Base-by-base conservation (phyloP, 64 coral and sea anemone genomes). In the Montipora efflorescens region DNA sequence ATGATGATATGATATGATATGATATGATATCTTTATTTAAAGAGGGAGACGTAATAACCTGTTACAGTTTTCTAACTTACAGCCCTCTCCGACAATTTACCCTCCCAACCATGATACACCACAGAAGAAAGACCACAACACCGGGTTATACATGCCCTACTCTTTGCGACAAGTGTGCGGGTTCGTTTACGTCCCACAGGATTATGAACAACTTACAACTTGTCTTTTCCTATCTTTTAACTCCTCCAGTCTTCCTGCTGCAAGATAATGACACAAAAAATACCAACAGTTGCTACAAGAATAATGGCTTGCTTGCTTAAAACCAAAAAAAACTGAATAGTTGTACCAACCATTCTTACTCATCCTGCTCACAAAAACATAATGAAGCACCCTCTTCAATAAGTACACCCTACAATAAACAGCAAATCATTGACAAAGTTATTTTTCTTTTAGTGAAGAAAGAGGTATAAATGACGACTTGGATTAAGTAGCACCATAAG, bases 281-380 rank as follows among this genome's bases (percentile, higher is more conserved):
- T n/a, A 18, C 16, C 12, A n/a, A 64, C 14, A 64, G 14, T 64
- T 4, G 9, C 14, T 15, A 16, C 8, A 64, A 14, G 53, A 11
- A 16, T 15, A 55, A 55, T 64, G 61, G 13, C 61, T 64, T 64
- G 11, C 61, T 15, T 64, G 8, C 8, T 14, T 78, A 22, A 19
- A 82, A 82, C 49, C 1, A 18, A 67, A 36, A 14, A 36, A 72
- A 52, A 28, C 15, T 0, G 1, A 66, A 48, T 44, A 14, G 23
- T 52, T 5, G 0, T 52, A 87, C 93, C 79, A 50, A 98, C 97
- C 97, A 98, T 98, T 91, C 86, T 96, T 98, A 62, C 82, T 88
- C 78, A 96, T 96, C 82, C 97, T 96, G 83, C 88, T 96, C 11
- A 95, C 94, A 92, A 98, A 98, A 13, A 96, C 67, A 88, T 96